A percentile compares a stretch with the other conserved stretches of the same genome.
phyloP scores from a whole-genome alignment of 1,140 invertebrate genomes.

The Pteromalus puparum region DNA sequence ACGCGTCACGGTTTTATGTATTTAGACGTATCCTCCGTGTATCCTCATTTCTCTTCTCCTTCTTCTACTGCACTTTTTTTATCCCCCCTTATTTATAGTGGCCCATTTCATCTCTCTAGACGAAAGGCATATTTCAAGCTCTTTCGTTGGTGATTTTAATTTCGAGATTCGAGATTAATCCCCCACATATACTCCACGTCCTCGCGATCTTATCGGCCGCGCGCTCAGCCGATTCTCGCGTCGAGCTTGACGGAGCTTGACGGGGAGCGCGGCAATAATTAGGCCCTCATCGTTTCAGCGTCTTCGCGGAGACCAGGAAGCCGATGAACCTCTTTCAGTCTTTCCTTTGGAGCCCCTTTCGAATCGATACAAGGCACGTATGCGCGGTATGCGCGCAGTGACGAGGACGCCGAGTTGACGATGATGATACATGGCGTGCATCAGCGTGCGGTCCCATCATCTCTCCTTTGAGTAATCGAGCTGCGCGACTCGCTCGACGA shows the following conservation, averaged over 20 bases:
- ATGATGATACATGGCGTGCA: constrained; percentile 69
- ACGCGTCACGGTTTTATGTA: constrained; percentile 70
- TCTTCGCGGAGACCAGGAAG: too few relatives aligned
- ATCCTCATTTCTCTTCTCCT: constrained; percentile 58
- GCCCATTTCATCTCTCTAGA: constrained; percentile 43
- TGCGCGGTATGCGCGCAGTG: too few relatives aligned
- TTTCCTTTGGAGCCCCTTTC: too few relatives aligned
- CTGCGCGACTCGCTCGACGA: constrained; percentile 16
- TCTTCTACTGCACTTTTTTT: background rate
- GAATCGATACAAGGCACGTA: too few relatives aligned
- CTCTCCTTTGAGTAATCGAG: constrained; percentile 55
- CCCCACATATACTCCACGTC: too few relatives aligned
- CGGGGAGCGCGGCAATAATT: constrained; percentile 5
- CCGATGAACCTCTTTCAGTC: too few relatives aligned
- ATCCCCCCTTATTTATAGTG: background rate
- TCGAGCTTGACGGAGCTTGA: constrained; percentile 19
- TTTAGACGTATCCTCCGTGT: constrained; percentile 70
- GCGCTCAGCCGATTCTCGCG: too few relatives aligned
- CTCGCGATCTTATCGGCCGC: too few relatives aligned
- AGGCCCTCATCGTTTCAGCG: constrained; percentile 31
- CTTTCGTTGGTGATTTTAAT: constrained; percentile 36
- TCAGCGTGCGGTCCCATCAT: constrained; percentile 69
- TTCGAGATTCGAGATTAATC: too few relatives aligned
- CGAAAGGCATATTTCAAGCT: constrained; percentile 50
- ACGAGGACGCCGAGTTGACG: constrained; percentile 20